Percentiles rank a stretch among this genome's conserved stretches.
Conservation (phyloP, 1,140 invertebrate genomes). For the Popillia japonica region DNA sequence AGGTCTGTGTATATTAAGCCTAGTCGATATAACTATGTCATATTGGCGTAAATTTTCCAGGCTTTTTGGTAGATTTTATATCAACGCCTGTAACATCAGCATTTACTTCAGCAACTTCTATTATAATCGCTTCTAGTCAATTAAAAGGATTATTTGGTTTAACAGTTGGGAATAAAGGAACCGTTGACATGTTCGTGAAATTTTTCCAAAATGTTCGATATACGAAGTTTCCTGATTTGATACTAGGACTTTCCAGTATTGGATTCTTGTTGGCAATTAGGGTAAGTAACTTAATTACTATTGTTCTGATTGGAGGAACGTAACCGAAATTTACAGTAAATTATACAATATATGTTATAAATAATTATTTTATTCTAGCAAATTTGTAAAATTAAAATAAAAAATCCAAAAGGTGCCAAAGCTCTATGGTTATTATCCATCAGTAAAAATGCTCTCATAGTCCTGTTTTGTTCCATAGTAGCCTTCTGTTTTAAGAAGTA, state of each 20-base stretch:
- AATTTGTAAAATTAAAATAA: slow-evolving; percentile 70
- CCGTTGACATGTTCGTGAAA: slow-evolving; percentile 66
- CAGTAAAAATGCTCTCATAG: slow-evolving; percentile 80
- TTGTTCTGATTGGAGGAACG: slow-evolving; percentile 43
- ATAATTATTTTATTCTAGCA: slow-evolving; percentile 64
- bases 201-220: slow-evolving; percentile 68
- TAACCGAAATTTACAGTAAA: neutral
- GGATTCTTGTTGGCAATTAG: slow-evolving; percentile 70
- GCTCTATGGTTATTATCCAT: slow-evolving; percentile 78
- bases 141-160: slow-evolving; percentile 85
- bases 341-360: neutral
- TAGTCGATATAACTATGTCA: no score
- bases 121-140: slow-evolving; percentile 91
- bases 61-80: slow-evolving; percentile 93
- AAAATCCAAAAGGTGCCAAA: slow-evolving; percentile 62
- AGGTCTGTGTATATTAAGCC: slow-evolving; percentile 63
- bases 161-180: slow-evolving; percentile 68
- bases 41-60: slow-evolving; percentile 62
- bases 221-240: slow-evolving; percentile 67
- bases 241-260: slow-evolving; percentile 72
- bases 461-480: slow-evolving; percentile 73
- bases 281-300: slow-evolving; percentile 59
- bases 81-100: slow-evolving; percentile 90
- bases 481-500: slow-evolving; percentile 63
- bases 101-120: slow-evolving; percentile 91